Conservation (phyloP, 2,888 invertebrate genomes). For the Drosophila tripunctata region DNA sequence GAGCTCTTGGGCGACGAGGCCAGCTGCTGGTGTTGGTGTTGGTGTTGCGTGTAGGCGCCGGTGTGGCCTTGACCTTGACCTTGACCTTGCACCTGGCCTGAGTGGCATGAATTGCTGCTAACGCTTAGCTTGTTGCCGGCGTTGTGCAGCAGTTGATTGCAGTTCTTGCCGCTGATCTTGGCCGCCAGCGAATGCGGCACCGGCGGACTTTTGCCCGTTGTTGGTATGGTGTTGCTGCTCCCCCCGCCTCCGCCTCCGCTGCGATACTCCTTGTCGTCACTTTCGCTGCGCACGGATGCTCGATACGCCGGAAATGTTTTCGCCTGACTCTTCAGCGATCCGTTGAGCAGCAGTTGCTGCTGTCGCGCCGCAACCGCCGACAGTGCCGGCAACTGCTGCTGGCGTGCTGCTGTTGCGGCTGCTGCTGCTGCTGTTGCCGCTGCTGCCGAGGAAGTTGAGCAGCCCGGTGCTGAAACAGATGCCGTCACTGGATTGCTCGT, state of each 20-base stretch:
- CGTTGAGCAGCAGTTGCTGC: slow-evolving; percentile 81
- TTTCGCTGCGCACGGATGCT: slow-evolving; percentile 82
- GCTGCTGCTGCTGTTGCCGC: slow-evolving; percentile 51
- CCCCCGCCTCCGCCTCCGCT: slow-evolving; percentile 17
- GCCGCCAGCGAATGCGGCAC: slow-evolving; percentile 79
- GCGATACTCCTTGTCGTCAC: slow-evolving; percentile 79
- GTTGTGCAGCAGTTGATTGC: slow-evolving; percentile 78
- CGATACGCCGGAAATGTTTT: slow-evolving; percentile 82
- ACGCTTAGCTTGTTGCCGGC: slow-evolving; percentile 79
- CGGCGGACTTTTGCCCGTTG: slow-evolving; percentile 75
- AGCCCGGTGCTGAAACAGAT: slow-evolving; percentile 53
- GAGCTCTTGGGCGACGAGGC: slow-evolving; percentile 82
- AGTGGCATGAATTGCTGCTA: slow-evolving; percentile 77
- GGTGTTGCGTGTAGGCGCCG: slow-evolving; percentile 43
- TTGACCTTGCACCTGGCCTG: slow-evolving; percentile 7
- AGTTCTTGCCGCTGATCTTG: slow-evolving; percentile 83
- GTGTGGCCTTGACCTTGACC: slow-evolving; percentile 44
- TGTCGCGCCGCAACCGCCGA: slow-evolving; percentile 73
- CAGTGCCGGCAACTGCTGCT: slow-evolving; percentile 71
- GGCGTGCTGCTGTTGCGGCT: slow-evolving; percentile 49
- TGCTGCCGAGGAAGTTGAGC: slow-evolving; percentile 56
- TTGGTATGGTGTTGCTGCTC: slow-evolving; percentile 70
- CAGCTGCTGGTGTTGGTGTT: too few relatives aligned
- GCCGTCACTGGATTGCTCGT: slow-evolving; percentile 22
- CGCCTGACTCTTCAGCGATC: slow-evolving; percentile 80